Conservation (phyloP, 2,888 invertebrate species). For the Prostheceraeus crozeri region DNA sequence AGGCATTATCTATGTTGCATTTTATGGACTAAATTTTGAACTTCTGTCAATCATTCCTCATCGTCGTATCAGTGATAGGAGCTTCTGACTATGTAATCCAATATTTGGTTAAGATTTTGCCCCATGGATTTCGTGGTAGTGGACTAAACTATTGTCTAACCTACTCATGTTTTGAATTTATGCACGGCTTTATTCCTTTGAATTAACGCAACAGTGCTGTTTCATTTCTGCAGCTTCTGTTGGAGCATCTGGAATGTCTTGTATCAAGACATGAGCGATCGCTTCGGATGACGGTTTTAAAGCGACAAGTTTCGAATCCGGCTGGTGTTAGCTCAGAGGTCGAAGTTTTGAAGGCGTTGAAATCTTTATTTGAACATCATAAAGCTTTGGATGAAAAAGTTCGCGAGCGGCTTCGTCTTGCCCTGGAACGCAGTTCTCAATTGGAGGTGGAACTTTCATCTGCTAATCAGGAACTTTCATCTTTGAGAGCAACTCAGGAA, state of each 20-base stretch:
- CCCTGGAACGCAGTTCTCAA: constrained; percentile 85
- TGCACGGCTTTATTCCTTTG: too few relatives aligned
- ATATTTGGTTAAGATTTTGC: too few relatives aligned
- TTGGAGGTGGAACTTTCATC: constrained; percentile 89
- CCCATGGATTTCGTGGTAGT: too few relatives aligned
- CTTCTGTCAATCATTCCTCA: too few relatives aligned
- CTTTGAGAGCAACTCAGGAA: too few relatives aligned
- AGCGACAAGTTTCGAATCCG: constrained; percentile 91
- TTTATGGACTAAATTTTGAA: too few relatives aligned
- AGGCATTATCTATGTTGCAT: too few relatives aligned
- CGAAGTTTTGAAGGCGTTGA: constrained; percentile 96
- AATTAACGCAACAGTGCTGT: too few relatives aligned
- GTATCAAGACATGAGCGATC: constrained; percentile 97
- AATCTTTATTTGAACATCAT: constrained; percentile 98
- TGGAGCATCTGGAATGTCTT: constrained; percentile 97
- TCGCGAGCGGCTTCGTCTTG: constrained; percentile 85
- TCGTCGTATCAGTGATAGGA: too few relatives aligned
- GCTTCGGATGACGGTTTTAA: constrained; percentile 96
- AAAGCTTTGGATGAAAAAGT: constrained; percentile 99
- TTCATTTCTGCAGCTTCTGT: constrained; percentile 69
- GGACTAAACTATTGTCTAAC: too few relatives aligned
- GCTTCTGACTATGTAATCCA: too few relatives aligned
- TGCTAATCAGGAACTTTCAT: constrained; percentile 74
- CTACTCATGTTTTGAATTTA: too few relatives aligned
- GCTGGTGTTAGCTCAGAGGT: constrained; percentile 98